Percentiles rank a stretch among this genome's conserved stretches.
These are phyloP conservation scores for Austrolebias charrua DNA, from an alignment of 2,797 vertebrate genomes.

Conservation along the genomic window DNA sequence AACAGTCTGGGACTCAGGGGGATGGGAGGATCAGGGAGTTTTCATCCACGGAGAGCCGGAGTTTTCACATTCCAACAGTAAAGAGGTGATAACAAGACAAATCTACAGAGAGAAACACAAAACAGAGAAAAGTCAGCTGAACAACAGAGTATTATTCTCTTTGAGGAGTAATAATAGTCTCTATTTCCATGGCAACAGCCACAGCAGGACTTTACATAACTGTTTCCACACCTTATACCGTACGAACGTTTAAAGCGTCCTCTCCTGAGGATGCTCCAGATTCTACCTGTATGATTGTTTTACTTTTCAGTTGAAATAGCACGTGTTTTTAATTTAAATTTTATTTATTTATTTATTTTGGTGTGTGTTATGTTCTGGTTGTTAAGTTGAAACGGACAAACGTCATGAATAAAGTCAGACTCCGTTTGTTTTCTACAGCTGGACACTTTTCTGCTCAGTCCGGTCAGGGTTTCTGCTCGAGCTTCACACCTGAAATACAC, in stretches of 20 bases:
- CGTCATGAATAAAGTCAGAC: not conserved
- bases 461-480: not conserved
- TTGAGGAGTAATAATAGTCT: conserved; percentile 14
- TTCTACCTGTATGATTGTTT: not conserved
- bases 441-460: not conserved
- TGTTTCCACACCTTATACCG: conserved; percentile 7
- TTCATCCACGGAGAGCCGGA: conserved; percentile 16
- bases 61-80: conserved; percentile 52
- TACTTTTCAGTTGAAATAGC: not conserved
- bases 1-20: not conserved
- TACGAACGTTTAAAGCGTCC: conserved; percentile 1
- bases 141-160: not conserved
- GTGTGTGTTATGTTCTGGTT: not conserved
- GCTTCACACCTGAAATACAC: conserved; percentile 3
- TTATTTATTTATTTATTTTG: too few species aligned
- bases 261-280: not conserved
- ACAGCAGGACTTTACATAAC: conserved; percentile 22
- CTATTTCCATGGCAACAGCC: conserved; percentile 45
- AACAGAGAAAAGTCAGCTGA: not conserved
- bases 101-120: conserved; percentile 34
- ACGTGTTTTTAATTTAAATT: too few species aligned
- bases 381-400: not conserved
- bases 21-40: conserved; percentile 7
- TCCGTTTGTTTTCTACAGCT: conserved; percentile 4
- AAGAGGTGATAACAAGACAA: conserved; percentile 5